Percentiles rank a stretch among this genome's conserved stretches.
Evolutionary conservation across 2,797 vertebrate species (phyloP).

Genomic region (Sebastolobus altivelis): DNA sequence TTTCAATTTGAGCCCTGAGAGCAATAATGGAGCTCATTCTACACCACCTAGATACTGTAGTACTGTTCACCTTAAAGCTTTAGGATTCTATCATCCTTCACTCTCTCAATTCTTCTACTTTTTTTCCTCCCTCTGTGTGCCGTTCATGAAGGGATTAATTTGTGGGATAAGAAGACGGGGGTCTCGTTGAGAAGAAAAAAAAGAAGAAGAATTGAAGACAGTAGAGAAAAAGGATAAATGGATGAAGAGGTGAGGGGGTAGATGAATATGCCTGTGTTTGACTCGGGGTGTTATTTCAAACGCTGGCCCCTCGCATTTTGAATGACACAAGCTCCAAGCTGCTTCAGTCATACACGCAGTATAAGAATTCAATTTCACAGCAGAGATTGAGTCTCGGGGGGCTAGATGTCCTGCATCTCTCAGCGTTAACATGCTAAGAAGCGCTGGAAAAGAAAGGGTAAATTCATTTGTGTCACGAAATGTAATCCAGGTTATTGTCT

Average conservation of each 20-base stretch:
- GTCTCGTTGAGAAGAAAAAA: constrained; percentile 40
- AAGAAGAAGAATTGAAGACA: constrained; percentile 26
- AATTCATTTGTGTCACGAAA: constrained; percentile 65
- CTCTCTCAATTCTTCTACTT: constrained; percentile 64
- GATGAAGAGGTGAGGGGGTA: constrained; percentile 62
- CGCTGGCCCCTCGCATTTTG: constrained; percentile 32
- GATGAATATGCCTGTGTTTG: constrained; percentile 64
- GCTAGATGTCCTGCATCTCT: constrained; percentile 75
- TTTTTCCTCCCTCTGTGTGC: constrained; percentile 44
- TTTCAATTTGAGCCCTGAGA: constrained; percentile 85
- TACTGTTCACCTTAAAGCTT: constrained; percentile 75
- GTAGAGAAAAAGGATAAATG: constrained; percentile 58
- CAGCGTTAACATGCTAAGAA: constrained; percentile 83
- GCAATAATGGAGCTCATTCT: constrained; percentile 84
- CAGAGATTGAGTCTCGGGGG: constrained; percentile 75
- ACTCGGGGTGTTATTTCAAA: constrained; percentile 67
- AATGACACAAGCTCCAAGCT: constrained; percentile 64
- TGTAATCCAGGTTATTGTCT: constrained; percentile 61
- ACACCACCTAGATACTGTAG: constrained; percentile 79
- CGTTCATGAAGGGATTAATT: constrained; percentile 79
- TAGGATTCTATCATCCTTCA: constrained; percentile 77
- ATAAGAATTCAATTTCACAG: constrained; percentile 89
- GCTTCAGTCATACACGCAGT: constrained; percentile 83
- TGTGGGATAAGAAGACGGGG: constrained; percentile 54
- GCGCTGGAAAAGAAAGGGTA: constrained; percentile 56